Evolutionary conservation across 2,113 vertebrate species (phyloP).

Genomic region (Percina caprodes): DNA sequence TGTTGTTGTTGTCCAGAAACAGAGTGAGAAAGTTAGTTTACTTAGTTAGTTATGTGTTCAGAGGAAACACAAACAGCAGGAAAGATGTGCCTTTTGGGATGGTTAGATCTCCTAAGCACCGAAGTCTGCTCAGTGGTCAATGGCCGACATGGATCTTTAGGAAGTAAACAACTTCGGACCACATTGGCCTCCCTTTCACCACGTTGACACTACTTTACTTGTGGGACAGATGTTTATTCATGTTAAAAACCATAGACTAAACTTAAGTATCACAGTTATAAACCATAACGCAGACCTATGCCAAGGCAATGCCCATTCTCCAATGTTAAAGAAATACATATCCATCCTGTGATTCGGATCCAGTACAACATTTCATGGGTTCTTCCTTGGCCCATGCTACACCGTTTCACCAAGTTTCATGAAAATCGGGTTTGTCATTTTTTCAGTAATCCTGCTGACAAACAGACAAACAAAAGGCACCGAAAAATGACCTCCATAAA

Average conservation of each 20-base stretch:
- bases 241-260: neutral
- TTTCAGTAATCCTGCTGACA: too few relatives aligned
- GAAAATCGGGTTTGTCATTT: too few relatives aligned
- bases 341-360: too few relatives aligned
- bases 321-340: too few relatives aligned
- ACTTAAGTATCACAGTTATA: neutral
- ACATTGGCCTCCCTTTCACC: conserved; percentile 6
- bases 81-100: conserved; percentile 11
- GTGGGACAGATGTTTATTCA: neutral
- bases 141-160: conserved; percentile 49
- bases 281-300: too few relatives aligned
- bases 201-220: neutral
- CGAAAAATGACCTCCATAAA: too few relatives aligned
- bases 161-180: conserved; percentile 44
- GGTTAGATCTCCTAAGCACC: neutral
- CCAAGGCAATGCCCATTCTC: too few relatives aligned
- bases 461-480: too few relatives aligned
- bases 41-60: neutral
- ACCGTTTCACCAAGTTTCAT: too few relatives aligned
- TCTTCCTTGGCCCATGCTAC: too few relatives aligned
- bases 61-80: conserved; percentile 1
- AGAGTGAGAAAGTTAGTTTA: neutral
- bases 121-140: conserved; percentile 50
- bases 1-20: neutral
- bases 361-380: too few relatives aligned